Percentiles rank a stretch among this genome's conserved stretches.
phyloP scores from a whole-genome alignment of 1,140 invertebrate species.

The Tetramorium simillimum region DNA sequence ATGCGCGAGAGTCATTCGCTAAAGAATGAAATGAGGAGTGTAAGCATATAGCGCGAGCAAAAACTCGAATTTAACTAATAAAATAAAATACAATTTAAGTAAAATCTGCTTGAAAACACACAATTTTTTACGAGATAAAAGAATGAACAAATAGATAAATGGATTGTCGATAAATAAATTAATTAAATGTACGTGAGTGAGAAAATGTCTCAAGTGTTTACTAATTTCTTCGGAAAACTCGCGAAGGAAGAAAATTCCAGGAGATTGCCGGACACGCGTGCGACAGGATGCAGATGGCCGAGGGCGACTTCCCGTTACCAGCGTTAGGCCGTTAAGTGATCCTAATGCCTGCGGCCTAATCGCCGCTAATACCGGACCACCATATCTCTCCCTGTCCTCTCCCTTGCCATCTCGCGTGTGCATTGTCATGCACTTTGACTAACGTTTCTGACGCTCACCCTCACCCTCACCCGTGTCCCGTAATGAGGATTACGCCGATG shows the following conservation, averaged over 20 bases:
- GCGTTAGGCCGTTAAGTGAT: conserved; percentile 45
- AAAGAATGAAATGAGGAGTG: neutral
- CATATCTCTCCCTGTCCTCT: conserved; percentile 44
- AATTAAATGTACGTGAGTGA: neutral
- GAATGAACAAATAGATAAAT: neutral
- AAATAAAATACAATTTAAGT: neutral
- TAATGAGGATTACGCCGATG: conserved; percentile 55
- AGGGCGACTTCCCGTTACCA: neutral
- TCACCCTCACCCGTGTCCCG: conserved; percentile 1
- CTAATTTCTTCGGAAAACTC: neutral
- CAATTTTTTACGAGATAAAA: neutral
- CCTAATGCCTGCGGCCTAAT: conserved; percentile 46
- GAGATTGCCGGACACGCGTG: neutral
- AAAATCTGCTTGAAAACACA: neutral
- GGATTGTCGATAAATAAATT: neutral
- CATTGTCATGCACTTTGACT: conserved; percentile 59
- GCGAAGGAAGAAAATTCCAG: neutral
- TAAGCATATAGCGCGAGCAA: neutral
- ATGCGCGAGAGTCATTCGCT: neutral
- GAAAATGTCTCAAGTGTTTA: neutral
- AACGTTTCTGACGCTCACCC: conserved; percentile 47
- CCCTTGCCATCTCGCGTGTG: conserved; percentile 13
- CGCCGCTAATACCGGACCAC: conserved; percentile 32
- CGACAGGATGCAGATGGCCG: conserved; percentile 49
- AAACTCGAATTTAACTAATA: neutral